A percentile compares a stretch with the other conserved stretches of the same genome.
phyloP scores from a whole-genome alignment of 2,113 vertebrate genomes.

The Antidorcas marsupialis region DNA sequence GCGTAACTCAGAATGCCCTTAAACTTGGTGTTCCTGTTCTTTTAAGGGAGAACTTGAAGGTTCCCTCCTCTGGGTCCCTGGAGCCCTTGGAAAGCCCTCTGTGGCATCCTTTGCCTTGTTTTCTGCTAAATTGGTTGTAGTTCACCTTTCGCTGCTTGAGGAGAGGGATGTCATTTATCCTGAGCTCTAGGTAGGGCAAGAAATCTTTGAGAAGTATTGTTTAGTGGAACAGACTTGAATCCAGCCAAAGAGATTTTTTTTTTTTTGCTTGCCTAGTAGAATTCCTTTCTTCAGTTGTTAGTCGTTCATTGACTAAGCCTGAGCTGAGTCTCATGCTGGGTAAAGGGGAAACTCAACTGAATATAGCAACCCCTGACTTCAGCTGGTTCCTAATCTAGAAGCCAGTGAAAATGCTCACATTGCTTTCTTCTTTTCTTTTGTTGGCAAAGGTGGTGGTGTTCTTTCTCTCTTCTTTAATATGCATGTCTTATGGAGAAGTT shows the following conservation, averaged over 20 bases:
- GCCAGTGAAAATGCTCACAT: fast-evolving
- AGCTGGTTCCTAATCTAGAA: not conserved
- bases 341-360: fast-evolving
- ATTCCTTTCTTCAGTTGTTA: not conserved
- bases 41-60: not conserved
- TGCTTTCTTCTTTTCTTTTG: not conserved
- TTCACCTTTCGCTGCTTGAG: not conserved
- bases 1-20: not conserved
- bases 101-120: not conserved
- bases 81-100: not conserved
- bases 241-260: not conserved
- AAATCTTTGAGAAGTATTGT: not conserved
- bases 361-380: not conserved
- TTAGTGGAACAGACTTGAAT: not conserved
- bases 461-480: not conserved
- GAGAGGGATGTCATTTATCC: not conserved
- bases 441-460: fast-evolving
- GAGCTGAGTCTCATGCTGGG: fast-evolving
- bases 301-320: fast-evolving
- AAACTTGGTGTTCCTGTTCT: not conserved
- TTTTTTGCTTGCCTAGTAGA: not conserved
- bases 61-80: not conserved
- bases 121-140: not conserved
- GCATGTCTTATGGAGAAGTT: not conserved
- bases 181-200: not conserved